Base-by-base conservation (phyloP, 2,888 invertebrate genomes). In the Pilophorus perplexus region DNA sequence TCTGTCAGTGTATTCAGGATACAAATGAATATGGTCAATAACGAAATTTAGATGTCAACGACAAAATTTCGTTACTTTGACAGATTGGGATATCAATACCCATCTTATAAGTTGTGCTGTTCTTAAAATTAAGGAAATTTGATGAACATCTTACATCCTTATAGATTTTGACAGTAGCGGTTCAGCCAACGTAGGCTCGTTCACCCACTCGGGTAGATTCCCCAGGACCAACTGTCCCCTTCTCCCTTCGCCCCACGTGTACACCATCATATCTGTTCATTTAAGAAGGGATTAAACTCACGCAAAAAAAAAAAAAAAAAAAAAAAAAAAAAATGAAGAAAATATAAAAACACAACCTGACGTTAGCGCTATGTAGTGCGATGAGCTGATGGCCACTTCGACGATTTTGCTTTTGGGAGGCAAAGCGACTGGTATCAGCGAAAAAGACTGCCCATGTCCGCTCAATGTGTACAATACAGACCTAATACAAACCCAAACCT, bases 211-310 rank as follows among this genome's bases (percentile, higher is more conserved):
- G 69, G 80, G 79, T 6, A 79, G 72, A 4, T 78, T 76, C 22
- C 80, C 81, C 40, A 81, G 78, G 0, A 86, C 88, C 50, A 89
- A 77, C 74, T 88, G 86, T 0, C 88, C 88, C 73, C 80, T 79
- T 5, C 77, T 76, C 18, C 85, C 85, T 73, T 84, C 83, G 16
- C 88, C 88, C 87, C 88, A 88, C 0, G 83, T 81, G 74, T 83
- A 88, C 1, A 86, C 85, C 37, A 82, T 77, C 20, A 81, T 80
- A 74, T 87, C 86, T 77, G 65, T n/a, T 55, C 54, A 46, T 44
- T 44, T 6, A 14, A n/a, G n/a, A n/a, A n/a, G n/a, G n/a, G n/a
- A n/a, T n/a, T n/a, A n/a, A n/a, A n/a, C n/a, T n/a, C n/a, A n/a
- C n/a, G n/a, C n/a, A n/a, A n/a, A n/a, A n/a, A n/a, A n/a, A n/a